Evolutionary conservation across 2,797 vertebrate species (phyloP).

Genomic region (Erpetoichthys calabaricus): DNA sequence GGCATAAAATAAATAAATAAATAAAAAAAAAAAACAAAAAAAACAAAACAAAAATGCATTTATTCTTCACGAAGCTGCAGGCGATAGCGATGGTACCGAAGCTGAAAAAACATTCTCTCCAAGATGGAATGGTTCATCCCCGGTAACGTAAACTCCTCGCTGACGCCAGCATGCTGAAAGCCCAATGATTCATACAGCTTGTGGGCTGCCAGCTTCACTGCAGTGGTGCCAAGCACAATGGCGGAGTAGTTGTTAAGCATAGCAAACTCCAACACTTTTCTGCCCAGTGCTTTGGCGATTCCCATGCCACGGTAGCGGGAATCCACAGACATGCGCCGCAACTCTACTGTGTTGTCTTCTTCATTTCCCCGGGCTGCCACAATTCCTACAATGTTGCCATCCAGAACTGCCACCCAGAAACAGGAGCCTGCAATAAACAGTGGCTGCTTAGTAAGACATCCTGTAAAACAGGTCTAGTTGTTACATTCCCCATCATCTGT

Average conservation of each 20-base stretch:
- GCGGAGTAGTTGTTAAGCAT: constrained; percentile 87
- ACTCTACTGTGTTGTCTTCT: constrained; percentile 86
- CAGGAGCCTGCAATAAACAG: constrained; percentile 66
- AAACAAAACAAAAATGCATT: constrained; percentile 28
- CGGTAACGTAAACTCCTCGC: constrained; percentile 75
- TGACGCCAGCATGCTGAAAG: constrained; percentile 77
- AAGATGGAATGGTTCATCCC: constrained; percentile 83
- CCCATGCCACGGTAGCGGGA: constrained; percentile 89
- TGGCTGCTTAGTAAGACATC: background rate
- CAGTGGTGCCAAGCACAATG: constrained; percentile 86
- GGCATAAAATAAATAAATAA: constrained; percentile 31
- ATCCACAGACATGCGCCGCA: constrained; percentile 95
- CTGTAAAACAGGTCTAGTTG: constrained; percentile 9
- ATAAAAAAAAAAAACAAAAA: constrained; percentile 8
- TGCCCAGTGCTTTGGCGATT: constrained; percentile 88
- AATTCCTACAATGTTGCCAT: constrained; percentile 85
- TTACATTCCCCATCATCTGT: constrained; percentile 42
- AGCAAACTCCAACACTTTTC: constrained; percentile 90
- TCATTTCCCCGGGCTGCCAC: constrained; percentile 80
- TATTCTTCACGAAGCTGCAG: constrained; percentile 96
- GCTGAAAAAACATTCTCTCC: constrained; percentile 97
- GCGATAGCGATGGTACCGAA: constrained; percentile 93
- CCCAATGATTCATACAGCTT: constrained; percentile 96
- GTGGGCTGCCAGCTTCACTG: constrained; percentile 93
- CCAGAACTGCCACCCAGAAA: constrained; percentile 96